These are phyloP conservation scores for Heterotilapia buettikoferi DNA, from an alignment of 2,113 vertebrate species.

Conservation along the genomic window DNA sequence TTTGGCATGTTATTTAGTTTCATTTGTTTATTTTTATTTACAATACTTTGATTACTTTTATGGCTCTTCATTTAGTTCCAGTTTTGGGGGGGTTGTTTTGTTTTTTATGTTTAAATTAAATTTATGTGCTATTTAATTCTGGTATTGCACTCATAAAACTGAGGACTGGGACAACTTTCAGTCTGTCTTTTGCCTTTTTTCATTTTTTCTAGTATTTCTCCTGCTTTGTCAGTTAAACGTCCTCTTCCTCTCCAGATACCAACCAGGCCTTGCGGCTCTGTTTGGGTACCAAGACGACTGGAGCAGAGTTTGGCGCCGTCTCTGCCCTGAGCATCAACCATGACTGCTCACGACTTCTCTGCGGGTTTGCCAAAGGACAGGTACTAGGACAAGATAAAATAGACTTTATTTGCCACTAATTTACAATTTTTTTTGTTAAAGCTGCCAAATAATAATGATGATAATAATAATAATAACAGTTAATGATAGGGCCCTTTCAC, in stretches of 20 bases:
- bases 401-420: background rate
- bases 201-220: background rate
- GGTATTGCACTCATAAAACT: background rate
- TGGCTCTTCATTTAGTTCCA: background rate
- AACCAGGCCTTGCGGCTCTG: conserved; percentile 94
- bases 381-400: conserved; percentile 50
- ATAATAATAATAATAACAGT: background rate
- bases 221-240: background rate
- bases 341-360: conserved; percentile 92
- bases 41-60: background rate
- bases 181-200: background rate
- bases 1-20: conserved; percentile 12
- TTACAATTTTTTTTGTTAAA: background rate
- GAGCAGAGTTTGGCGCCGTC: conserved; percentile 92
- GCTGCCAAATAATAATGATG: background rate
- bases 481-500: background rate
- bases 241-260: conserved; percentile 73
- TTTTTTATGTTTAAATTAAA: background rate
- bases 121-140: background rate
- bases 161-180: background rate
- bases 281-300: conserved; percentile 86
- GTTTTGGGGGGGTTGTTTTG: background rate
- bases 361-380: conserved; percentile 97
- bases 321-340: conserved; percentile 96
- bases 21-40: background rate